Evolutionary conservation across 1,140 invertebrate species (phyloP), one percentile per base, ranked within the genome.

Genomic region (Berghia stephanieae): DNA sequence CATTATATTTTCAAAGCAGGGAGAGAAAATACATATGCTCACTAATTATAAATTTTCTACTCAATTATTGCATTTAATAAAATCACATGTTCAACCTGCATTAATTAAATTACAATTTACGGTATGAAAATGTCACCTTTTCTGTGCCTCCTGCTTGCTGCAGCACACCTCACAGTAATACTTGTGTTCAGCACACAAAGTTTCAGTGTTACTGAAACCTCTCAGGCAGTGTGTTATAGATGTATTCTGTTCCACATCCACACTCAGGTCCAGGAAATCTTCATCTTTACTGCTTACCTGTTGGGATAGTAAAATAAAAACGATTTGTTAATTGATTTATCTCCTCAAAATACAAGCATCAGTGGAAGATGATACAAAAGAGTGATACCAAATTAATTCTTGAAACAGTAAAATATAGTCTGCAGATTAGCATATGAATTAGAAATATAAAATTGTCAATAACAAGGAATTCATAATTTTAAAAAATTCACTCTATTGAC

Each of bases 131-230:
- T 57, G 77, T 79, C 43, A 88, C 90, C 89, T 88, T 91, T 95
- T 95, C 89, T 95, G 94, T 49, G 98, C 98, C 92, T 99, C 98
- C 90, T 99, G 98, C 90, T 99, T 99, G 89, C 96, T 98, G 89
- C 96, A 97, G 89, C 98, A 99, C 83, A 98, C 96, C 91, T 99
- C 98, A 91, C 98, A 99, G 91, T 98, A 99, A 88, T 99, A 99
- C 91, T 99, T 99, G 91, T 99, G 98, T 89, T 99, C 98, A 85
- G 95, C 96, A 91, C 97, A 98, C n/a, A 99, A 92, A 21, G 98
- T 99, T 90, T 99, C 98, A 77, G 97, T 99, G 90, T 97, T 98
- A 85, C 96, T 98, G 90, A 99, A 99, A 88, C 96, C 98, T 81
- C 96, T 92, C 79, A 99, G 92, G 91, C 98, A 99, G 89, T 99